Evolutionary conservation across 2,797 vertebrate species (phyloP), one percentile per base, ranked within the genome.

Genomic region (Danionella dracula): DNA sequence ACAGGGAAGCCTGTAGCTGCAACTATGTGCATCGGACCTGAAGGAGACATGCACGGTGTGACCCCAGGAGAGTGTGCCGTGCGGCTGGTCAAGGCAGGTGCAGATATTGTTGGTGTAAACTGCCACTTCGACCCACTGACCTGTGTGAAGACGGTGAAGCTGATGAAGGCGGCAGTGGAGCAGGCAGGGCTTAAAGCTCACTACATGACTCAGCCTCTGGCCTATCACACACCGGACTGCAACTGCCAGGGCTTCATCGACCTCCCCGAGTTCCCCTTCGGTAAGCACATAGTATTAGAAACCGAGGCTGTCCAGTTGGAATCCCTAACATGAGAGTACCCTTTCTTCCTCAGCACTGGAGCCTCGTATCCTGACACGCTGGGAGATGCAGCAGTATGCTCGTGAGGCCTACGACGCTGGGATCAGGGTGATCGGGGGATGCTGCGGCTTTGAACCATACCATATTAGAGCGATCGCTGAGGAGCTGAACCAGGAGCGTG

Each of bases 171-270:
- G 17, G 94, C 89, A 0, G 83, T 99, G 83, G 88, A 93, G 73
- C 88, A 89, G 23, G 93, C 92, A 0, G 86, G 90, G 1, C 75
- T 98, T 63, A 95, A 94, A 77, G 92, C 91, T 34, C 87, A 97
- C 71, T 88, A 92, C 79, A 96, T 98, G 92, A 72, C 68, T 51
- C 96, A 98, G 70, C 94, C 95, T 1, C 85, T 98, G 78, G 94
- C 92, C 27, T 95, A 79, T 78, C 95, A 96, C 76, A 98, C 96
- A 1, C 96, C 96, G 0, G 96, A 97, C 72, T 96, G 94, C 56
- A 85, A 85, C 85, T 89, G 91, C 58, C 93, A 98, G 77, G 96
- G 96, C 0, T 99, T 98, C 79, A 97, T 99, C 9, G 95, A 97
- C 42, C 90, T 98, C 65, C 93, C 93, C 0, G 95, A 99, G 82